Evolutionary conservation across 2,113 vertebrate species (phyloP).

Genomic region (Manacus vitellinus): DNA sequence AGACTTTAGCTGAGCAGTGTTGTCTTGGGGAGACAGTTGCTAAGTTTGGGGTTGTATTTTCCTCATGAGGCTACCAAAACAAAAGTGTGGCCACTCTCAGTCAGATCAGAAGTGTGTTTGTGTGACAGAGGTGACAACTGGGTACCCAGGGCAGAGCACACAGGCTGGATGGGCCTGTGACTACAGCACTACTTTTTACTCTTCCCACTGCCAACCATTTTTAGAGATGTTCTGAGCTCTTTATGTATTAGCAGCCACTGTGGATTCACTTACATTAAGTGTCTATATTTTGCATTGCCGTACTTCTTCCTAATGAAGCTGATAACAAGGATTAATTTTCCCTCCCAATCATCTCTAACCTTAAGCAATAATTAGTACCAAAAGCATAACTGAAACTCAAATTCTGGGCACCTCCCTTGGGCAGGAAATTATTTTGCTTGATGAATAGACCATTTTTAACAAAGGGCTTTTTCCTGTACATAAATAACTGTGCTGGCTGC

Average conservation of each 20-base stretch:
- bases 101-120: neutral
- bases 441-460: neutral
- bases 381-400: neutral
- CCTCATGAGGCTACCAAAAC: neutral
- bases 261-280: neutral
- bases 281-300: neutral
- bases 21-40: neutral
- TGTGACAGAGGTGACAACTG: accelerated
- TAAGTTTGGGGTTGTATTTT: neutral
- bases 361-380: neutral
- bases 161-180: too few relatives aligned
- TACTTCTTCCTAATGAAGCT: neutral
- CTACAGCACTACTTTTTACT: accelerated
- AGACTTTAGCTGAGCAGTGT: neutral
- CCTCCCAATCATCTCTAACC: neutral
- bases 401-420: neutral
- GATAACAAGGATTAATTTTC: neutral
- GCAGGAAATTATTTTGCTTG: neutral
- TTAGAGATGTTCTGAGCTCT: neutral
- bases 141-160: neutral
- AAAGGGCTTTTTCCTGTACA: neutral
- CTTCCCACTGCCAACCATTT: accelerated
- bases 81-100: neutral
- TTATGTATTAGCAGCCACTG: neutral
- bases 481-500: neutral